These are phyloP conservation scores for Eurosta solidaginis DNA, from an alignment of 1,140 invertebrate species.

Conservation along the genomic window DNA sequence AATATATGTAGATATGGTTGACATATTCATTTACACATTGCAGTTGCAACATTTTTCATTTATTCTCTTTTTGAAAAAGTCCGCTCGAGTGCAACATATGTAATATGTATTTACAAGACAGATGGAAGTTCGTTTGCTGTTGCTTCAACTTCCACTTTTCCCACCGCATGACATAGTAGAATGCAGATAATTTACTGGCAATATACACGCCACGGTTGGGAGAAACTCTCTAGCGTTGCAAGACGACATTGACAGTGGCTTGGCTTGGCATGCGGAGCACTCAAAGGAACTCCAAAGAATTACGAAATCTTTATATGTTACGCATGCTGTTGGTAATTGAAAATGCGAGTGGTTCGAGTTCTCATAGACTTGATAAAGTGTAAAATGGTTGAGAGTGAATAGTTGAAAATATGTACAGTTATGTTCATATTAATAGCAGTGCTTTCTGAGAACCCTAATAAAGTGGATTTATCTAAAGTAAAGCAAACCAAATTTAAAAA, in stretches of 20 bases:
- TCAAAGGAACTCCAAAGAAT: not conserved
- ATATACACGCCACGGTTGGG: not conserved
- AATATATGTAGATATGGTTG: not conserved
- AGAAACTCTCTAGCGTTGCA: not conserved
- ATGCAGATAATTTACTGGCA: not conserved
- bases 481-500: too few relatives aligned
- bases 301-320: not conserved
- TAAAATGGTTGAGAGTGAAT: not conserved
- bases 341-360: not conserved
- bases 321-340: slow-evolving; percentile 17
- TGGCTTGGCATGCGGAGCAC: not conserved
- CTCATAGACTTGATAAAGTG: not conserved
- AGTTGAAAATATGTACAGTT: not conserved
- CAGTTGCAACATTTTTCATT: not conserved
- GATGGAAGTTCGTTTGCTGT: not conserved
- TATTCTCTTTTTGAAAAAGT: not conserved
- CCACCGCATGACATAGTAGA: not conserved
- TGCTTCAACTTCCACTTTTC: not conserved
- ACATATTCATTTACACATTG: not conserved
- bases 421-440: too few relatives aligned
- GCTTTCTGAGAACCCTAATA: too few relatives aligned
- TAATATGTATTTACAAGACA: too few relatives aligned
- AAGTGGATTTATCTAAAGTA: too few relatives aligned
- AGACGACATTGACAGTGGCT: slow-evolving; percentile 4
- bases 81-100: not conserved